Conservation (phyloP, 2,113 vertebrate genomes). For the Rhagologus leucostigma region DNA sequence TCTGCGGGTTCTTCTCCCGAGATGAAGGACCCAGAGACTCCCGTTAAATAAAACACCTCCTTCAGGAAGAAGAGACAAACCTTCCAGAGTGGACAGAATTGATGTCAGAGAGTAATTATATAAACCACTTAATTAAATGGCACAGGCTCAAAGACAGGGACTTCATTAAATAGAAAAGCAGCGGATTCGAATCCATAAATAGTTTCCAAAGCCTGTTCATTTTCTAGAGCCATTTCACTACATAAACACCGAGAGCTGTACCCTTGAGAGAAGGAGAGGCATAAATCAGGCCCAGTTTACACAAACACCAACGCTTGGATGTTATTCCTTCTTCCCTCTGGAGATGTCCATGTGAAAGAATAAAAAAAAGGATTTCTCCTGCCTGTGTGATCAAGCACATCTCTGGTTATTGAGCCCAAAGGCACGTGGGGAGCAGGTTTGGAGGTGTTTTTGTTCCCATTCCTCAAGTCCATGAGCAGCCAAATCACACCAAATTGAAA, state of each 20-base stretch:
- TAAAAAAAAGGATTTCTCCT: background rate
- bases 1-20: background rate
- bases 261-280: background rate
- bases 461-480: background rate
- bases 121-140: constrained; percentile 45
- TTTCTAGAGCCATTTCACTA: background rate
- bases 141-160: constrained; percentile 25
- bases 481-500: background rate
- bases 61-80: background rate
- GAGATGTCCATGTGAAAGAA: background rate
- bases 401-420: background rate
- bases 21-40: background rate
- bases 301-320: background rate
- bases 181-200: constrained; percentile 36
- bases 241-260: background rate
- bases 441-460: background rate
- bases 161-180: constrained; percentile 7
- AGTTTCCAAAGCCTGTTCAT: background rate
- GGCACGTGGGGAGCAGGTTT: background rate
- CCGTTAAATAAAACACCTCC: background rate
- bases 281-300: background rate
- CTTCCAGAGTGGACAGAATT: constrained; percentile 2
- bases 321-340: background rate
- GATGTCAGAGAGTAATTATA: constrained; percentile 56
- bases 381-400: background rate